These are phyloP conservation scores for Ariolimax columbianus DNA, from an alignment of 2,888 invertebrate species.

Conservation along the genomic window DNA sequence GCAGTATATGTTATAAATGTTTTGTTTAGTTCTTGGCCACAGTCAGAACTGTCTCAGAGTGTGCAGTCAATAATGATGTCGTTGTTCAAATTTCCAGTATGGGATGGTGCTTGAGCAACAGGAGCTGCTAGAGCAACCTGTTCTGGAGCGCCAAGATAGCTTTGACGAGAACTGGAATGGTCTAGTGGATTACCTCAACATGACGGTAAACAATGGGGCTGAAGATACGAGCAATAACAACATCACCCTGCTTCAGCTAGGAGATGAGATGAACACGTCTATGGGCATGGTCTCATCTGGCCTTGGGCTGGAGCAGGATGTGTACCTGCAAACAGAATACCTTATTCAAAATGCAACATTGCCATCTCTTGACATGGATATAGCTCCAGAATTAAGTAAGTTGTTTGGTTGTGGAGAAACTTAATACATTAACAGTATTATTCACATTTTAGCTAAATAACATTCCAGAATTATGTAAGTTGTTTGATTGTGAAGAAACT, in stretches of 20 bases:
- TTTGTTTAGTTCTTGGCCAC: too few relatives aligned
- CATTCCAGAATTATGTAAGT: conserved; percentile 28
- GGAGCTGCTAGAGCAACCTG: neutral
- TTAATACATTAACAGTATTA: too few relatives aligned
- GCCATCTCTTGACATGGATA: conserved; percentile 59
- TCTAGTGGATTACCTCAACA: conserved; percentile 81
- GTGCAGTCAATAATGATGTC: neutral
- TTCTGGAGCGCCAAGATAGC: conserved; percentile 81
- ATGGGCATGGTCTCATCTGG: neutral
- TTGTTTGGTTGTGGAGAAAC: too few relatives aligned
- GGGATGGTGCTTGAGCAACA: neutral
- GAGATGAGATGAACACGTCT: conserved; percentile 1
- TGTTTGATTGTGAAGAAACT: too few relatives aligned
- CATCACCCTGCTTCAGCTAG: neutral
- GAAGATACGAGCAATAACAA: conserved; percentile 34
- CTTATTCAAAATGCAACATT: conserved; percentile 73
- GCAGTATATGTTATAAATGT: too few relatives aligned
- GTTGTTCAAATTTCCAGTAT: neutral
- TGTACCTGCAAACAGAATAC: conserved; percentile 55
- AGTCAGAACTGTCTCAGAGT: too few relatives aligned
- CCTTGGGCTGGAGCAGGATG: conserved; percentile 16
- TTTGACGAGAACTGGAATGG: conserved; percentile 94
- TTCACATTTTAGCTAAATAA: too few relatives aligned
- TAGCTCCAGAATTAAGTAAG: conserved; percentile 25
- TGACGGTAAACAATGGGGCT: conserved; percentile 49